Percentiles rank a stretch among this genome's conserved stretches.
phyloP scores from a whole-genome alignment of 1,140 invertebrate species.

The Orchestia grillus region DNA sequence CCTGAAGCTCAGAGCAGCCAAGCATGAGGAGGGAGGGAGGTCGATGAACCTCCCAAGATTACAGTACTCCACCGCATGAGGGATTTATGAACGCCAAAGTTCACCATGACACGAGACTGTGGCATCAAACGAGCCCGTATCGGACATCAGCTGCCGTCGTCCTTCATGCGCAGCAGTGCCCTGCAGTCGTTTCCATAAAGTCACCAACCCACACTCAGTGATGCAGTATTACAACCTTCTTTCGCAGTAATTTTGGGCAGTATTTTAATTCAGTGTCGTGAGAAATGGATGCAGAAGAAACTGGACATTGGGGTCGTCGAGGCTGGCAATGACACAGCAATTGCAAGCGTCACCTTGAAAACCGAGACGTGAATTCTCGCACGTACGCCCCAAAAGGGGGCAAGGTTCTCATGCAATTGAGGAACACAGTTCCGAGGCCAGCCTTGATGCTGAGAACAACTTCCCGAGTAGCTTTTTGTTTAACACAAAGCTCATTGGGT shows the following conservation, averaged over 20 bases:
- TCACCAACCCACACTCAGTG: not conserved
- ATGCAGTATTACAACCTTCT: not conserved
- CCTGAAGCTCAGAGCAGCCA: not conserved
- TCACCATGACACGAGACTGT: not conserved
- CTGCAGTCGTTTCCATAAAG: not conserved
- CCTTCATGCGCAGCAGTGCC: not conserved
- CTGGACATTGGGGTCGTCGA: not conserved
- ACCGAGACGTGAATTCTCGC: constrained; percentile 5
- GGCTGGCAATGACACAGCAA: not conserved
- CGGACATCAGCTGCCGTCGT: not conserved
- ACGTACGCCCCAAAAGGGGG: not conserved
- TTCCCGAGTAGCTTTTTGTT: not conserved
- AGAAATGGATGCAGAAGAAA: not conserved
- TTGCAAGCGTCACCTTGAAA: not conserved
- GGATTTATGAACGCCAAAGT: not conserved
- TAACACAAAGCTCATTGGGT: too few species aligned
- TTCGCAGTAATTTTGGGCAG: not conserved
- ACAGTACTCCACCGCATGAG: not conserved
- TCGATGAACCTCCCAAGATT: not conserved
- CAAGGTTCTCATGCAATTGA: not conserved
- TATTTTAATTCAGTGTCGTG: not conserved
- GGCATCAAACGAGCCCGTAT: not conserved
- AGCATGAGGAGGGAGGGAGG: not conserved
- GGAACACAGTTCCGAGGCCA: not conserved
- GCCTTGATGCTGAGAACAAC: not conserved